Evolutionary conservation across 2,797 vertebrate species (phyloP).

Genomic region (Cheirogaleus major): DNA sequence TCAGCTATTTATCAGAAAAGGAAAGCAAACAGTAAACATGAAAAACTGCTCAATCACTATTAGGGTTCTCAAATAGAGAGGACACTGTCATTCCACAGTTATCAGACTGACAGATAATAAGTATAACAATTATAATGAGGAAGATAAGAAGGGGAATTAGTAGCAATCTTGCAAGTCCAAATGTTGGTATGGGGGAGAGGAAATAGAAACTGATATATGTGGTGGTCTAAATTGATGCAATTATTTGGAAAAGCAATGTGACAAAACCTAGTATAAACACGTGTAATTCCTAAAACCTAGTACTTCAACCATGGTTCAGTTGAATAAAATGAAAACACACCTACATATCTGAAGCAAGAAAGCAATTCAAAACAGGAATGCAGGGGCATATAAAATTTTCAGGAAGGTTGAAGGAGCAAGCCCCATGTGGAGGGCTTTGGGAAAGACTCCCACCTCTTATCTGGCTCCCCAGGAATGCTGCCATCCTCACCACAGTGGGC

Average conservation of each 20-base stretch:
- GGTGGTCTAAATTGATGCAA: not conserved
- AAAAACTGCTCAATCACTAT: not conserved
- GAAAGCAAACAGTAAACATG: not conserved
- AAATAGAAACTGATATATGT: not conserved
- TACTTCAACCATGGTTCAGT: not conserved
- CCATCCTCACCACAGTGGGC: too few species aligned
- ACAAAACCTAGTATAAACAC: not conserved
- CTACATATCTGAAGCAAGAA: not conserved
- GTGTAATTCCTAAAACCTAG: not conserved
- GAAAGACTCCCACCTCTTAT: not conserved
- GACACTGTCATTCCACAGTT: not conserved
- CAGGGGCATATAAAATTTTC: not conserved
- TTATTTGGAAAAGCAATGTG: not conserved
- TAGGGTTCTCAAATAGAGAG: not conserved
- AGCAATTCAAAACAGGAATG: not conserved
- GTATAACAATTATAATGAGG: not conserved
- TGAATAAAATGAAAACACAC: not conserved
- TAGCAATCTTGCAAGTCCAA: not conserved
- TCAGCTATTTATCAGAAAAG: not conserved
- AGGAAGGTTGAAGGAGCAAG: not conserved
- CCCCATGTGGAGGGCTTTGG: accelerated
- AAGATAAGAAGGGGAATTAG: not conserved
- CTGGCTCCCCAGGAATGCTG: too few species aligned
- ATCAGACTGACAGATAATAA: not conserved
- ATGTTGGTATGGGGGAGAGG: not conserved